A percentile compares a stretch with the other conserved stretches of the same genome.
Conservation (phyloP, 2,888 invertebrate species). For the Punctoribates punctum region DNA sequence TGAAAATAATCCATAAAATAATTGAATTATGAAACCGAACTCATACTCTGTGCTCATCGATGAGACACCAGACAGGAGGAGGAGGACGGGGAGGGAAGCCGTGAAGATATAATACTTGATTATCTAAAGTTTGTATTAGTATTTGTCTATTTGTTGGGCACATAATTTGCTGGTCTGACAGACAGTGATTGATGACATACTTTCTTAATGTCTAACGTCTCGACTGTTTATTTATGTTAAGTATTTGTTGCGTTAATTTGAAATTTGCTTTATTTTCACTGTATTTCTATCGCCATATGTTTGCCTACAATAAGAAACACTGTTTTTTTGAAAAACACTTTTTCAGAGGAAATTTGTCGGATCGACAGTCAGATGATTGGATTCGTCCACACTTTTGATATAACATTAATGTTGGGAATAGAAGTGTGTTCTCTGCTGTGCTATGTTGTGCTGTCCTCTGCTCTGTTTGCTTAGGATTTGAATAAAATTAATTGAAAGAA, state of each 20-base stretch:
- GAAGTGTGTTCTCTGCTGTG: conserved; percentile 9
- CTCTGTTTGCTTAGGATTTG: conserved; percentile 2
- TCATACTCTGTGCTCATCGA: background rate
- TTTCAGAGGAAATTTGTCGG: background rate
- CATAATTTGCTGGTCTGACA: conserved; percentile 23
- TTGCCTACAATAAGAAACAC: conserved; percentile 1
- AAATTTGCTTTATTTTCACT: conserved; percentile 13
- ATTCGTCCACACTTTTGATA: background rate
- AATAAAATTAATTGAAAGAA: conserved; percentile 32
- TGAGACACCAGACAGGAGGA: background rate
- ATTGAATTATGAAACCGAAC: background rate
- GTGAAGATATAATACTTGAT: conserved; percentile 16
- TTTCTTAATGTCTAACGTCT: conserved; percentile 12
- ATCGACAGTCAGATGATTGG: background rate
- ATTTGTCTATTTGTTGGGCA: conserved; percentile 6
- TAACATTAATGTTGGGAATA: background rate
- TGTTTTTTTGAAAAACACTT: background rate
- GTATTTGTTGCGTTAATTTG: conserved; percentile 34
- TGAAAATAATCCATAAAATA: background rate
- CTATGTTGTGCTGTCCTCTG: too few relatives aligned
- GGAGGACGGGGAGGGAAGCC: background rate
- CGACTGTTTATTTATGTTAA: conserved; percentile 29
- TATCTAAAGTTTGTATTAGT: conserved; percentile 7
- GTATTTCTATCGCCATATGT: conserved; percentile 8
- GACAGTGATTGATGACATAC: conserved; percentile 21